A percentile compares a stretch with the other conserved stretches of the same genome.
Conservation (phyloP, 2,888 invertebrate species). For the Hirudinaria manillensis region DNA sequence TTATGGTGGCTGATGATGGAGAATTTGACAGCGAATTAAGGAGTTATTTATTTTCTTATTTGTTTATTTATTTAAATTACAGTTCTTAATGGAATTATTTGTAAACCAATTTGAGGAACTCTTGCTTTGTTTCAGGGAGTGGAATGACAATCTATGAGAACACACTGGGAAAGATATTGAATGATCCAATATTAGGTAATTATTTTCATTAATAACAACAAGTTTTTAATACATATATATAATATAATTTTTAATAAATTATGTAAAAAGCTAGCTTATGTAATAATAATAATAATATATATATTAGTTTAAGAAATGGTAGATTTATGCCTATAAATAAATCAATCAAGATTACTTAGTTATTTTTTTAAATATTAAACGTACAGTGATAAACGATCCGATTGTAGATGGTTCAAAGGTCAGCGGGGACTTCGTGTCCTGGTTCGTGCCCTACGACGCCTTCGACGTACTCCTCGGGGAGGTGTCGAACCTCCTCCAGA, state of each 20-base stretch:
- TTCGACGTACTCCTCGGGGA: neutral
- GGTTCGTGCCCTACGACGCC: neutral
- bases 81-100: too few species aligned
- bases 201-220: neutral
- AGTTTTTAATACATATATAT: neutral
- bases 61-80: too few species aligned
- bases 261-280: too few species aligned
- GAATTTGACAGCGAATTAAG: too few species aligned
- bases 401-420: neutral
- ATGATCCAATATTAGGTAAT: neutral
- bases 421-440: neutral
- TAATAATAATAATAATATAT: too few species aligned
- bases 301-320: too few species aligned
- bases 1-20: too few species aligned
- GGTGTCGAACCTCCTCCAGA: neutral
- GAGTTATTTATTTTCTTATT: too few species aligned
- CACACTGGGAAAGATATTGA: neutral
- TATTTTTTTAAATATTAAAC: too few species aligned
- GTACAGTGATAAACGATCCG: neutral
- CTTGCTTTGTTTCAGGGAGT: neutral
- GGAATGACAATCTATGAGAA: neutral
- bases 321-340: too few species aligned
- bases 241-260: too few species aligned
- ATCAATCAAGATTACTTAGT: too few species aligned
- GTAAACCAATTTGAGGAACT: neutral